Evolutionary conservation across 1,140 invertebrate species (phyloP).

Genomic region (Neodiprion lecontei): DNA sequence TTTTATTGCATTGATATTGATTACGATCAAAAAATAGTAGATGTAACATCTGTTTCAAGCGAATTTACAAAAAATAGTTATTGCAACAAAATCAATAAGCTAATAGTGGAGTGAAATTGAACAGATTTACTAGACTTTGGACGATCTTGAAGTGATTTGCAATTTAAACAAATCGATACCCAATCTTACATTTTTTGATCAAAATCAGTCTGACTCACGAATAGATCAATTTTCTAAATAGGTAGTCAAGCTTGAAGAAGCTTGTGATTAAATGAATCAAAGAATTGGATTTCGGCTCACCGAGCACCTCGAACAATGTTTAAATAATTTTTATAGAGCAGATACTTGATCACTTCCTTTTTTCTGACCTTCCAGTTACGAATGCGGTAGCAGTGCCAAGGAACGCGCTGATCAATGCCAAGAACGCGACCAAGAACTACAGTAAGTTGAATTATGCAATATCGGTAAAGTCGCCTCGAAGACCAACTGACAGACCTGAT

Average conservation of each 20-base stretch:
- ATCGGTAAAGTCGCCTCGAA: neutral
- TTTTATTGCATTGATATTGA: too few relatives aligned
- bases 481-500: neutral
- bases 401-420: constrained; percentile 51
- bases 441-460: constrained; percentile 44
- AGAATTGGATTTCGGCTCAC: neutral
- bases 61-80: too few relatives aligned
- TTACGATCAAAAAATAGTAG: too few relatives aligned
- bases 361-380: constrained; percentile 37
- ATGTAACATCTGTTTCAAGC: too few relatives aligned
- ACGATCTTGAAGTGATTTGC: too few relatives aligned
- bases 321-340: neutral
- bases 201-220: neutral
- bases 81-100: too few relatives aligned
- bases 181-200: too few relatives aligned
- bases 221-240: neutral
- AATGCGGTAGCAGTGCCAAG: constrained; percentile 53
- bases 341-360: neutral
- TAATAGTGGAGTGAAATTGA: too few relatives aligned
- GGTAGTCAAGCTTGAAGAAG: neutral
- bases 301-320: constrained; percentile 16
- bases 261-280: too few relatives aligned
- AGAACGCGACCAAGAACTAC: constrained; percentile 50
- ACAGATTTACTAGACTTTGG: too few relatives aligned
- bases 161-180: too few relatives aligned